phyloP scores from a whole-genome alignment of 2,797 vertebrate genomes.

The Megaceryle alcyon region DNA sequence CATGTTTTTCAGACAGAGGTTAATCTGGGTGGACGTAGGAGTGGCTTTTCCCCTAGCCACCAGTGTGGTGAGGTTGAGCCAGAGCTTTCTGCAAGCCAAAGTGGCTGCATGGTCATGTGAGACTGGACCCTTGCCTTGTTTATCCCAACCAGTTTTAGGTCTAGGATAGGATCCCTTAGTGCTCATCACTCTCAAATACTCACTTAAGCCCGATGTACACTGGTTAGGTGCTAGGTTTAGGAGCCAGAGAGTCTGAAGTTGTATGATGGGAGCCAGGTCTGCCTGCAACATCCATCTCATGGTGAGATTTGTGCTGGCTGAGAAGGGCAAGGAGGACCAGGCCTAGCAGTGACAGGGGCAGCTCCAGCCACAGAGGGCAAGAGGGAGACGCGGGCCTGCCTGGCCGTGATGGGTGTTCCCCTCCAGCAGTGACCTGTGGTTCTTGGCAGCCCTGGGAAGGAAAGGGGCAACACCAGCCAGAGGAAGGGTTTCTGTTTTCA shows the following conservation, averaged over 20 bases:
- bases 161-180: background rate
- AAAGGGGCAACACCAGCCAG: background rate
- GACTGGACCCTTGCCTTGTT: background rate
- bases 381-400: background rate
- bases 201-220: background rate
- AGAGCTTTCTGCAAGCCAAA: background rate
- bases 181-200: background rate
- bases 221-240: background rate
- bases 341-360: rapidly evolving
- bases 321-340: background rate
- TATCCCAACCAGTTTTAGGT: background rate
- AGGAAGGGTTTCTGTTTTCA: conserved; percentile 40
- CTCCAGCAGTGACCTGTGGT: background rate
- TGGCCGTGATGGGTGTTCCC: background rate
- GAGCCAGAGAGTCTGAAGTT: background rate
- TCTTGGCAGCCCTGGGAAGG: conserved; percentile 40
- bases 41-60: background rate
- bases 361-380: background rate
- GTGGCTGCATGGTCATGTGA: background rate
- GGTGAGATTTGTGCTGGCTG: background rate
- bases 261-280: background rate
- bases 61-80: background rate
- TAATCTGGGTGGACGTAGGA: background rate
- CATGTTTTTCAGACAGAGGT: background rate
- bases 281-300: background rate